Conservation (phyloP, 2,797 vertebrate species). For the Anguilla marmorata region DNA sequence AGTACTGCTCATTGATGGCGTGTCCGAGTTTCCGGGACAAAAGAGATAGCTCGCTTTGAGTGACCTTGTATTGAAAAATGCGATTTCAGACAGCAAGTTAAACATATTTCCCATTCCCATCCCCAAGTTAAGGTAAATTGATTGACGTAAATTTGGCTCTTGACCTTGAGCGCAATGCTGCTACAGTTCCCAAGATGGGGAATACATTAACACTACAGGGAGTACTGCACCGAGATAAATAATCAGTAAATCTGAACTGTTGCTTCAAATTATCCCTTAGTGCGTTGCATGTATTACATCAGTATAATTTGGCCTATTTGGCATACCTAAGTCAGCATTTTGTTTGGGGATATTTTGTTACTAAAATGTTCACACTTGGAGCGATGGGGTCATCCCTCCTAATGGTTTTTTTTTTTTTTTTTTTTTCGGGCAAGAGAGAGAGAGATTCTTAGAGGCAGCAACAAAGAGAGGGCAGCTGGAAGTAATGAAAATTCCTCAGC, state of each 20-base stretch:
- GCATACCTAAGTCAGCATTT: neutral
- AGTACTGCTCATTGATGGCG: no score
- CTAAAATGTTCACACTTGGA: no score
- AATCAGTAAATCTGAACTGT: neutral
- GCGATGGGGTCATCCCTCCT: neutral
- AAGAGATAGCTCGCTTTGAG: neutral
- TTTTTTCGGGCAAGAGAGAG: neutral
- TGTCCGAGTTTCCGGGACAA: no score
- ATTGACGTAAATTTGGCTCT: neutral
- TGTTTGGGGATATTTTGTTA: neutral
- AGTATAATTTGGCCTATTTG: neutral
- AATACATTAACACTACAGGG: neutral
- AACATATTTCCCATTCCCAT: neutral
- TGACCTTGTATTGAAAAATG: neutral
- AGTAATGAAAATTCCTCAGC: slow-evolving; percentile 42
- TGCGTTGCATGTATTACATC: neutral
- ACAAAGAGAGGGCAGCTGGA: slow-evolving; percentile 42
- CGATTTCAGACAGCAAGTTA: neutral
- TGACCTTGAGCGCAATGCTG: neutral
- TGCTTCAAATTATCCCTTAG: neutral
- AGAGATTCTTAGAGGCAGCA: slow-evolving; percentile 18
- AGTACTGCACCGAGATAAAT: neutral
- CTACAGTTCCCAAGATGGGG: neutral
- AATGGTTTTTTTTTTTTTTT: neutral
- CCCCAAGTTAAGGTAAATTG: neutral